Evolutionary conservation across 2,888 invertebrate genomes (phyloP).

Genomic region (Archaeoteleia sp.): DNA sequence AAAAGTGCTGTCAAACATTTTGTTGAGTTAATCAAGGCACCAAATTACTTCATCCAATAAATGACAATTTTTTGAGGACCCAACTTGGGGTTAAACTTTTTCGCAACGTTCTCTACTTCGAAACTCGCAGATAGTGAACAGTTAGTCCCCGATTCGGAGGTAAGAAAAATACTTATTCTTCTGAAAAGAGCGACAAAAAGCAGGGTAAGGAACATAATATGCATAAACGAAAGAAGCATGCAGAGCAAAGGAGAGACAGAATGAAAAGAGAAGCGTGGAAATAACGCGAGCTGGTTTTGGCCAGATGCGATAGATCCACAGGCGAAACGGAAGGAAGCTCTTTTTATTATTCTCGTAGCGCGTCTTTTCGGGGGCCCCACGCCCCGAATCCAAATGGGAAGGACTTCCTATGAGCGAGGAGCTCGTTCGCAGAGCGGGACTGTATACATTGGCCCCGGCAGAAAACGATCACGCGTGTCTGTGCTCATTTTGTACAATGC

Average conservation of each 20-base stretch:
- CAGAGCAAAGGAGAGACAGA: constrained; percentile 45
- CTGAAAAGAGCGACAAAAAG: constrained; percentile 34
- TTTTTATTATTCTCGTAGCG: constrained; percentile 59
- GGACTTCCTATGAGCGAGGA: constrained; percentile 25
- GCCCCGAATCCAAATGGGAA: constrained; percentile 34
- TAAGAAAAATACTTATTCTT: constrained; percentile 33
- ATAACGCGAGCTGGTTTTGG: constrained; percentile 50
- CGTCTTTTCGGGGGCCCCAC: constrained; percentile 54
- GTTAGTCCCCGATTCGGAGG: constrained; percentile 27
- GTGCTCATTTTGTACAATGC: constrained; percentile 47
- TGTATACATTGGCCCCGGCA: neutral
- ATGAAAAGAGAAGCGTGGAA: constrained; percentile 36
- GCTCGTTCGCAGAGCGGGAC: constrained; percentile 1
- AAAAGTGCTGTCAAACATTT: too few relatives aligned
- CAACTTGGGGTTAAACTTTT: too few relatives aligned
- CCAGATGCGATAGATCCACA: constrained; percentile 62
- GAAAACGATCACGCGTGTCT: constrained; percentile 32
- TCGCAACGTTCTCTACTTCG: too few relatives aligned
- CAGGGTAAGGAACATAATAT: constrained; percentile 36
- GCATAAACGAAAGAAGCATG: constrained; percentile 42
- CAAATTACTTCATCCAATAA: too few relatives aligned
- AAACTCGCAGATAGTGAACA: constrained; percentile 15
- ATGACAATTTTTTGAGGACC: too few relatives aligned
- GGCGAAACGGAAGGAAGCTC: constrained; percentile 62
- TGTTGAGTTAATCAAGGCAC: too few relatives aligned